phyloP scores from a whole-genome alignment of 2,113 vertebrate species.

The Paradisaea rubra region DNA sequence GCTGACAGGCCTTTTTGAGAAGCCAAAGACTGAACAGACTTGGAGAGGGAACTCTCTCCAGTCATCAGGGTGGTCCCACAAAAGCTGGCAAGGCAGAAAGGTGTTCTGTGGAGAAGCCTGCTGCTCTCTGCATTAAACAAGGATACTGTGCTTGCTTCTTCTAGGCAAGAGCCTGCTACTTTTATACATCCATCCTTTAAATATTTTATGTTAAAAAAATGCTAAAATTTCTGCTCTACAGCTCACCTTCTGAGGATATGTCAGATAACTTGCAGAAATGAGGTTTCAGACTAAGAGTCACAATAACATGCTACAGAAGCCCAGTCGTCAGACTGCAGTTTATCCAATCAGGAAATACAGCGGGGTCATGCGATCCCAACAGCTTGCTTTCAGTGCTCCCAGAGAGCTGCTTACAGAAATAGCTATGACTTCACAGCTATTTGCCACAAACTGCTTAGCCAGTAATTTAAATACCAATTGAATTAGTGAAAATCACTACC shows the following conservation, averaged over 20 bases:
- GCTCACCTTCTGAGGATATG: neutral
- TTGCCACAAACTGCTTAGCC: neutral
- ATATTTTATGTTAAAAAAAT: neutral
- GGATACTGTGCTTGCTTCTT: neutral
- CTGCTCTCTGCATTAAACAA: neutral
- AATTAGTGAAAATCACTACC: slow-evolving; percentile 12
- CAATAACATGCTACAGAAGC: neutral
- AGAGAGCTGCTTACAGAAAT: neutral
- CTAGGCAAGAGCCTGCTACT: neutral
- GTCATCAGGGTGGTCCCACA: neutral
- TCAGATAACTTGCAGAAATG: neutral
- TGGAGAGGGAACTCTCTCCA: neutral
- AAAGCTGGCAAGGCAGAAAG: neutral
- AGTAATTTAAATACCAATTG: neutral
- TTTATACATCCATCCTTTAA: neutral
- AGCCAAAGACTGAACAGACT: neutral
- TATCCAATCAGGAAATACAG: neutral
- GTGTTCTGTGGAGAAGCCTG: neutral
- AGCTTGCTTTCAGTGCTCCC: neutral
- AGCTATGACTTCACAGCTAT: slow-evolving; percentile 24
- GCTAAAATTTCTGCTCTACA: neutral
- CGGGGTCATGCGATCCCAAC: neutral
- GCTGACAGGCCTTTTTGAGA: neutral
- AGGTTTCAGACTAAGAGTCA: neutral
- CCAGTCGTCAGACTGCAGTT: neutral